Percentiles rank a stretch among this genome's conserved stretches.
Evolutionary conservation across 2,797 vertebrate species (phyloP).

Genomic region (Mus caroli): DNA sequence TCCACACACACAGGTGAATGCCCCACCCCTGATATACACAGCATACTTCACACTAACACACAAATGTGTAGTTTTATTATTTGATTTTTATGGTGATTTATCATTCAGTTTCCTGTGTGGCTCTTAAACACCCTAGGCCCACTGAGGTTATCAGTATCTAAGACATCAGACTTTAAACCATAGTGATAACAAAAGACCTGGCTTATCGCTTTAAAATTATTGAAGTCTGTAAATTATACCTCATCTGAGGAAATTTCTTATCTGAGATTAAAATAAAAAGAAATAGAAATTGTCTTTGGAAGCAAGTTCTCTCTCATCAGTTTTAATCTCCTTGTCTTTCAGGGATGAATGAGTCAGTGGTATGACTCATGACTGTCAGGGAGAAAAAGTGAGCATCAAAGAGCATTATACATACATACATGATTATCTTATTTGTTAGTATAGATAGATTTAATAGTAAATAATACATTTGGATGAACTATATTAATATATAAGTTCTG

Average conservation of each 20-base stretch:
- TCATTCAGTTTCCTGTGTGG: background rate
- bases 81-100: constrained; percentile 39
- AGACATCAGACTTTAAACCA: background rate
- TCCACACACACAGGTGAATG: too few relatives aligned
- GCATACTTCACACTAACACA: background rate
- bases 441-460: background rate
- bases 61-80: constrained; percentile 61
- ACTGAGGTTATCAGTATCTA: background rate
- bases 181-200: background rate
- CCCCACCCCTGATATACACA: background rate
- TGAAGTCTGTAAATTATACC: background rate
- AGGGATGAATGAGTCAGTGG: background rate
- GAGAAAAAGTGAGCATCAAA: background rate
- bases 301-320: background rate
- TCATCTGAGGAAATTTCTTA: background rate
- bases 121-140: background rate
- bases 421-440: background rate
- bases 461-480: background rate
- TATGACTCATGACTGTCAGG: background rate
- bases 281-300: background rate
- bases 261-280: background rate
- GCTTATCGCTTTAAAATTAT: background rate
- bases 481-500: background rate
- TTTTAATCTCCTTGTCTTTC: background rate
- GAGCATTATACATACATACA: background rate